phyloP scores from a whole-genome alignment of 2,888 invertebrate genomes.

The Eupithecia insigniata region DNA sequence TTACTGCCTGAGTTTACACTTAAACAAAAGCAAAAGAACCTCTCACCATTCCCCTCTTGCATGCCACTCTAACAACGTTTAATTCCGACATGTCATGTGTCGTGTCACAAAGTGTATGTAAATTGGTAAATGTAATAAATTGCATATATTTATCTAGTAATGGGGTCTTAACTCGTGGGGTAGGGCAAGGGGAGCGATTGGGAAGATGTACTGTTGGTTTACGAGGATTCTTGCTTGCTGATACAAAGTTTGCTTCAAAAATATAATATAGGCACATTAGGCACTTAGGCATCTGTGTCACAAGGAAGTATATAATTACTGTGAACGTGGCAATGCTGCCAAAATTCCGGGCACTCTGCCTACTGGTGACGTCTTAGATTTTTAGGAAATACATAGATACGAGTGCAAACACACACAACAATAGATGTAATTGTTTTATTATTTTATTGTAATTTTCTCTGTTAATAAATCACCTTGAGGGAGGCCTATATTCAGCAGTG shows the following conservation, averaged over 20 bases:
- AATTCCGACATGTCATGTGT: slow-evolving; percentile 72
- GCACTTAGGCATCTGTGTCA: too few species aligned
- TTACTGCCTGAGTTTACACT: background rate
- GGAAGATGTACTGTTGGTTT: slow-evolving; percentile 48
- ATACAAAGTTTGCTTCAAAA: background rate
- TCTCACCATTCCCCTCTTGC: slow-evolving; percentile 46
- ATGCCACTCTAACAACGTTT: slow-evolving; percentile 68
- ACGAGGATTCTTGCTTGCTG: slow-evolving; percentile 22
- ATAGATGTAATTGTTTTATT: too few species aligned
- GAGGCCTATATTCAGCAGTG: too few species aligned
- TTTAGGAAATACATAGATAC: too few species aligned
- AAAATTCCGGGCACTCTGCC: too few species aligned
- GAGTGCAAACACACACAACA: too few species aligned
- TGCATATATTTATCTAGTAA: slow-evolving; percentile 81
- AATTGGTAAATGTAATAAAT: slow-evolving; percentile 83
- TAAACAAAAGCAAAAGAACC: slow-evolving; percentile 18
- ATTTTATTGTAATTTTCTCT: too few species aligned
- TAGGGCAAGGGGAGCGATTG: slow-evolving; percentile 61
- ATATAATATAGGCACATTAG: too few species aligned
- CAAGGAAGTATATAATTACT: too few species aligned
- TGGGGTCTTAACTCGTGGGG: slow-evolving; percentile 73
- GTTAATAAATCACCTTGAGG: too few species aligned
- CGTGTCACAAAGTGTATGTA: slow-evolving; percentile 77
- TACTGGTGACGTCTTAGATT: too few species aligned
- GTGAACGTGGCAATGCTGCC: too few species aligned